Evolutionary conservation across 1,140 invertebrate species (phyloP), one percentile per base, ranked within the genome.

Genomic region (Drosophila neocordata): DNA sequence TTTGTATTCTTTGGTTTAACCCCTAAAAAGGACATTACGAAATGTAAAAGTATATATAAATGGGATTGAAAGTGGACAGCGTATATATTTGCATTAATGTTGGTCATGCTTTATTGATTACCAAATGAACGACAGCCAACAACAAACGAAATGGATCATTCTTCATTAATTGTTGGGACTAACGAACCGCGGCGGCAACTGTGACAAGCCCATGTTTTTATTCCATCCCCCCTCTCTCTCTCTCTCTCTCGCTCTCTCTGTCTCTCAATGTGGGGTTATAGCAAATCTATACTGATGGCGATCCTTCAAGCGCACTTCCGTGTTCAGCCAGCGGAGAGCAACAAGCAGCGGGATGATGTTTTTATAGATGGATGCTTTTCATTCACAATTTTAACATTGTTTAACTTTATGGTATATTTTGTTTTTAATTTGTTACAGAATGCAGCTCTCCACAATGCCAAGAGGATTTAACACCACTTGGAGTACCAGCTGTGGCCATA

Each of bases 241-340:
- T n/a, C n/a, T n/a, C n/a, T n/a, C n/a, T n/a, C n/a, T n/a, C n/a
- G n/a, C n/a, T n/a, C n/a, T n/a, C n/a, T n/a, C n/a, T n/a, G n/a
- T n/a, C n/a, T n/a, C n/a, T 22, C 12, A 31, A 31, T 31, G n/a
- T 31, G 4, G 27, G 27, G 15, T 22, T 41, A 18, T 38, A 18
- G 5, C 34, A 64, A 15, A 59, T 31, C 69, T 58, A 51, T 44
- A 31, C 13, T 7, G 11, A 31, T 38, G 69, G 27, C 59, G 64
- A 88, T 87, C 83, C 83, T 87, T 79, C 83, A 87, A 83, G 83
- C 83, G 83, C 83, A 56, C 83, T 87, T 87, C 83, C 83, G 83
- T 69, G 57, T 20, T 12, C 15, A 34, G 24, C 9, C 18, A 41
- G 15, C 8, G 27, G 7, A 31, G 4, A 62, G 79, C 79, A 81